Percentiles rank a stretch among this genome's conserved stretches.
Conservation (phyloP, 1,140 invertebrate species). For the Dendroctonus ponderosae region DNA sequence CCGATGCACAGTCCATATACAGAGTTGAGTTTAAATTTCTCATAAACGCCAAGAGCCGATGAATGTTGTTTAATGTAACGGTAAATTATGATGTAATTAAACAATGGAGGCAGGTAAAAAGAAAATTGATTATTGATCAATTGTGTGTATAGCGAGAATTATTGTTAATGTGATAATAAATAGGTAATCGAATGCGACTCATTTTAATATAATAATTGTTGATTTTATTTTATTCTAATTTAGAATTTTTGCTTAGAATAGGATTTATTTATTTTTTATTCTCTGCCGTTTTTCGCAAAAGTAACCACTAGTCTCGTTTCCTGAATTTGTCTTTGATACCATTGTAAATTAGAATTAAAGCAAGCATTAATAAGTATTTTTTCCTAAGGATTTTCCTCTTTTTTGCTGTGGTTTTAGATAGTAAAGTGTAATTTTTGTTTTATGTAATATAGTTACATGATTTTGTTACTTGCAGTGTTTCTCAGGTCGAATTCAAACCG, state of each 20-base stretch:
- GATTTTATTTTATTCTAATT: background rate
- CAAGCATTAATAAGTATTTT: background rate
- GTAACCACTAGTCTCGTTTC: background rate
- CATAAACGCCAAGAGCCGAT: background rate
- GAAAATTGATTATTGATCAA: background rate
- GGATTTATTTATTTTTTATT: constrained; percentile 6
- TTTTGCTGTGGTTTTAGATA: constrained; percentile 10
- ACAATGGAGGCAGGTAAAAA: background rate
- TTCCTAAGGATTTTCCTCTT: background rate
- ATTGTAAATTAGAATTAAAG: background rate
- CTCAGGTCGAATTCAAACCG: no score
- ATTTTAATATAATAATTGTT: background rate
- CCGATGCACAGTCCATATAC: no score
- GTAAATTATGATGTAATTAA: background rate
- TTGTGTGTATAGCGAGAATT: background rate
- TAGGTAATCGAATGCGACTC: background rate
- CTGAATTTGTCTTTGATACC: background rate
- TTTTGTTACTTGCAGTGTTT: constrained; percentile 2
- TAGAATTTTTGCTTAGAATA: constrained; percentile 7
- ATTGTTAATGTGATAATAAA: constrained; percentile 16
- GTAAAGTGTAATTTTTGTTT: constrained; percentile 10
- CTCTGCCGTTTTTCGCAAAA: background rate
- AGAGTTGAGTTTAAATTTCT: background rate
- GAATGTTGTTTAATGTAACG: background rate
- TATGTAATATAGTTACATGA: constrained; percentile 4